Conservation (phyloP, 2,113 vertebrate genomes). For the Puntigrus tetrazona region DNA sequence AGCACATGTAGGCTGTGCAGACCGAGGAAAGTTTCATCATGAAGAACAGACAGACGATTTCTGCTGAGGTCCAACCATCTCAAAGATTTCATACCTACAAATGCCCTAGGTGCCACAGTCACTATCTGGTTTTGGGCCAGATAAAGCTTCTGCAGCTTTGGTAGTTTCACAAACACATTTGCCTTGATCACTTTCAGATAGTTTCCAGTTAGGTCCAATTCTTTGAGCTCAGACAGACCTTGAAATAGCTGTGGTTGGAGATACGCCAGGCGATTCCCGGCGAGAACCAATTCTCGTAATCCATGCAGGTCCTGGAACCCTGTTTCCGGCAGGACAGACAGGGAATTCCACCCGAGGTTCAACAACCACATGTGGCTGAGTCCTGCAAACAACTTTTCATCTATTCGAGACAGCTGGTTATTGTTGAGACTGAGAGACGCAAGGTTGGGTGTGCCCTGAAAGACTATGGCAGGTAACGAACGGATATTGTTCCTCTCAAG, state of each 20-base stretch:
- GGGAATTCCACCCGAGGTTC: constrained; percentile 90
- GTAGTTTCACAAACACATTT: constrained; percentile 85
- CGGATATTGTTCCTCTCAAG: constrained; percentile 86
- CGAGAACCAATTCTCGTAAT: constrained; percentile 86
- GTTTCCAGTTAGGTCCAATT: constrained; percentile 90
- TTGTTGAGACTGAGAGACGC: constrained; percentile 88
- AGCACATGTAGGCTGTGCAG: constrained; percentile 88
- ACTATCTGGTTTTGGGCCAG: constrained; percentile 88
- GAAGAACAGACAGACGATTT: constrained; percentile 82
- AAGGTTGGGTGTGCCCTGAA: constrained; percentile 84
- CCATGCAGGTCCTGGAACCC: constrained; percentile 84
- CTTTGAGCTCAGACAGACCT: constrained; percentile 86
- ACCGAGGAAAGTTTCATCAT: constrained; percentile 88
- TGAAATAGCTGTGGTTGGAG: constrained; percentile 90
- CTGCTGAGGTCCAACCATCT: constrained; percentile 94
- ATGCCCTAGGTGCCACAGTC: constrained; percentile 85
- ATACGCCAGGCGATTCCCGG: constrained; percentile 91
- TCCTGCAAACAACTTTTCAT: constrained; percentile 85
- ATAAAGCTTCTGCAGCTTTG: constrained; percentile 91
- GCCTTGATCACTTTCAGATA: constrained; percentile 85
- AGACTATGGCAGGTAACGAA: constrained; percentile 75
- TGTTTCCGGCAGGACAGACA: constrained; percentile 86
- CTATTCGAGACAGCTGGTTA: constrained; percentile 85
- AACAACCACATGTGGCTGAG: constrained; percentile 91
- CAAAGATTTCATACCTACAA: constrained; percentile 88